Evolutionary conservation across 2,113 vertebrate species (phyloP), one percentile per base, ranked within the genome.

Genomic region (Fukomys damarensis): DNA sequence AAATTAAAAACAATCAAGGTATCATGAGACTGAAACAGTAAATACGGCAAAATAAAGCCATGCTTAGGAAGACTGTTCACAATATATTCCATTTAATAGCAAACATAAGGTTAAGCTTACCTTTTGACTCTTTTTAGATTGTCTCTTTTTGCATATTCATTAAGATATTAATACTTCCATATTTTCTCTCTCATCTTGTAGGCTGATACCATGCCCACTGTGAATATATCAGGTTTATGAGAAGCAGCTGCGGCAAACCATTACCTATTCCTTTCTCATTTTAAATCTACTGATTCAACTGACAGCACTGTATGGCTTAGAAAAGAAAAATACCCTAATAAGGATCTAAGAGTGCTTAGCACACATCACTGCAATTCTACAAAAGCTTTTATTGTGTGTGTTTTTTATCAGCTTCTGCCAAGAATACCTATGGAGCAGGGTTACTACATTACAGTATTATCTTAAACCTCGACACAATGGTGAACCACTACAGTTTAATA

Each of bases 331-430:
- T 93, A 56, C 9, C 49, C 30, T 91, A 3, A 49, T 43, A 94
- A 84, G 38, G 58, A 41, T 86, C 49, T 96, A 89, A 93, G 32
- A 82, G 52, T 83, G 41, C 63, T 96, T 94, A 93, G 89, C 82
- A 97, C 97, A 96, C 65, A 92, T 94, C 59, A 94, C 0, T 65
- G 63, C 56, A 93, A 66, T 98, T 93, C 79, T 79, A 79, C 89
- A 97, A 96, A 85, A 90, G 87, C 1, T 85, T 98, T 96, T 81
- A 76, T 83, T 89, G 8, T 46, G 79, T 96, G 63, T 16, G n/a
- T 74, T 96, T 98, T 96, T 54, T 94, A 84, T 86, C 66, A 93
- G 16, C 12, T 49, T 97, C 87, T 96, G 76, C 35, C 74, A 97
- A 88, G 72, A 95, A 76, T 93, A 96, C 28, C 86, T 89, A 38